Evolutionary conservation across 2,888 invertebrate species (phyloP), one percentile per base, ranked within the genome.

Genomic region (Gandaritis pyraliata): DNA sequence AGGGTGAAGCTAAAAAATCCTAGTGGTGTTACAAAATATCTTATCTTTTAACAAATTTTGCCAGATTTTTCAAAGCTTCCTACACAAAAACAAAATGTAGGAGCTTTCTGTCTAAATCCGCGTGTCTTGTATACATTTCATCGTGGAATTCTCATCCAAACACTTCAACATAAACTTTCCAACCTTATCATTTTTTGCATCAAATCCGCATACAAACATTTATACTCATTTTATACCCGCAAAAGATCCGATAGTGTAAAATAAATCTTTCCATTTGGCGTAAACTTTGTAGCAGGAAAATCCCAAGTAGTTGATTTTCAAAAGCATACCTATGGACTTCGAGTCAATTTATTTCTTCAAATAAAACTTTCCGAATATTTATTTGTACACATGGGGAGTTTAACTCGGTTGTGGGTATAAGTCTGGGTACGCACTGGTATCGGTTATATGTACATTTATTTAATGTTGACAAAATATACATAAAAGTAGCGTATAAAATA

Each of bases 291-390:
- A n/a, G n/a, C n/a, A 62, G 68, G 38, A 68, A 72, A 72, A 70
- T 70, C 68, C 63, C 65, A 36, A 52, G 66, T 66, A 64, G 71
- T 73, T 73, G 72, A 68, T 72, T 77, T 74, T 68, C 68, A 72
- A 76, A 77, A 66, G 71, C 62, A 64, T 67, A 72, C 67, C 64
- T 61, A 62, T 58, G 41, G 63, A 69, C 66, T 50, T 36, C 56
- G 68, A 75, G 74, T 78, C 74, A 72, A 77, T 82, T 80, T 82
- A 79, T 79, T 74, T 80, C 74, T 73, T 65, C 70, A 73, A 76
- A 76, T 76, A 76, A 75, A 76, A 71, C 55, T 77, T 74, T 71
- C 61, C 55, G 68, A 69, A 69, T 73, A 74, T 73, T n/a, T n/a
- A n/a, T n/a, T n/a, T 64, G 70, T 65, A 68, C 72, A 69, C 69